phyloP scores from a whole-genome alignment of 2,888 invertebrate species.

The Noctua janthina region DNA sequence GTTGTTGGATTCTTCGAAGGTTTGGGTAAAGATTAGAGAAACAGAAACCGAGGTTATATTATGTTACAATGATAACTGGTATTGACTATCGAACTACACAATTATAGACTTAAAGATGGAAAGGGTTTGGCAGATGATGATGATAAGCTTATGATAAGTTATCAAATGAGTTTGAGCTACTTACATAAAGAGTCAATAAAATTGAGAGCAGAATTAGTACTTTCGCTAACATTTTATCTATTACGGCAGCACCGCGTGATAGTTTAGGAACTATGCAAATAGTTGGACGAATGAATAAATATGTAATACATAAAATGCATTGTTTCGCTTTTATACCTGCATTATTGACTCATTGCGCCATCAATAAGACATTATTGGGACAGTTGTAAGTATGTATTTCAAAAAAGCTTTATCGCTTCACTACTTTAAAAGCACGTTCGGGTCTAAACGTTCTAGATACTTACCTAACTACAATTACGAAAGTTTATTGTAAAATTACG shows the following conservation, averaged over 20 bases:
- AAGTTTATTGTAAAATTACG: not conserved
- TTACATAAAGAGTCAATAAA: conserved; percentile 49
- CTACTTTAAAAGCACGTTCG: conserved; percentile 22
- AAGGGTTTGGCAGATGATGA: not conserved
- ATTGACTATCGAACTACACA: not conserved
- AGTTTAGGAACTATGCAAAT: not conserved
- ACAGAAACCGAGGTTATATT: no score
- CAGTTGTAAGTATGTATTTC: conserved; percentile 3
- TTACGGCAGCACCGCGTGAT: not conserved
- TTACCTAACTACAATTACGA: not conserved
- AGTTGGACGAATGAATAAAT: not conserved
- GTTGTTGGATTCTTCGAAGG: no score
- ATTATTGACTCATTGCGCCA: conserved; percentile 9
- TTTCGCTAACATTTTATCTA: conserved; percentile 39
- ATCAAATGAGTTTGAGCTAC: conserved; percentile 22
- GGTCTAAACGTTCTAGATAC: not conserved
- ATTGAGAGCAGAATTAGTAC: conserved; percentile 38
- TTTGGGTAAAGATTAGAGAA: no score
- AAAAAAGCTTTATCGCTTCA: conserved; percentile 16
- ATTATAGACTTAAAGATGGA: not conserved
- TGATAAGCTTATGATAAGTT: not conserved
- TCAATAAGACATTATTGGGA: not conserved
- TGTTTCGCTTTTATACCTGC: conserved; percentile 10
- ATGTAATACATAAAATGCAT: not conserved
- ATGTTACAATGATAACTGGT: not conserved